Evolutionary conservation across 2,888 invertebrate species (phyloP).

Genomic region (Dioctria linearis): DNA sequence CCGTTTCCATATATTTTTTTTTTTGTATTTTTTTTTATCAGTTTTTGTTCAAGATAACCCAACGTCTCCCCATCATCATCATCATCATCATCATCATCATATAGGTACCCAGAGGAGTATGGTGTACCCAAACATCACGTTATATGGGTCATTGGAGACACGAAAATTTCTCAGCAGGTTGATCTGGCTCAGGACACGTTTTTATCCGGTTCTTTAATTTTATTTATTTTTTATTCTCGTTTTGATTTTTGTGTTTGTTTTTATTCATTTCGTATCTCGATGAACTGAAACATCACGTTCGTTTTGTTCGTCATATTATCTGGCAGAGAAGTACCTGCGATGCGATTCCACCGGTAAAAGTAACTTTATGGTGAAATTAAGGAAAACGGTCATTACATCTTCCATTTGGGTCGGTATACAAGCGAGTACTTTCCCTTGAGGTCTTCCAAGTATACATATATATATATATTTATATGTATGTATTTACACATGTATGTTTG

Average conservation of each 20-base stretch:
- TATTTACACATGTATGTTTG: no score
- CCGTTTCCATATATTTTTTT: conserved; percentile 29
- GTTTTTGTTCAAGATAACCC: not conserved
- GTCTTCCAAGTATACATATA: no score
- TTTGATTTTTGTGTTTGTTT: conserved; percentile 1
- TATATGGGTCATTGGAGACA: conserved; percentile 50
- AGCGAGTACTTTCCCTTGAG: no score
- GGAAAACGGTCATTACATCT: conserved; percentile 23
- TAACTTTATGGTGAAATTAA: conserved; percentile 19
- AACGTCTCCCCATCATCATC: not conserved
- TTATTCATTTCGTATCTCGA: not conserved
- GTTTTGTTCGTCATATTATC: no score
- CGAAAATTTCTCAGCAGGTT: conserved; percentile 52
- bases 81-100: no score
- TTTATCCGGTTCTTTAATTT: conserved; percentile 37
- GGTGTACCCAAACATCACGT: conserved; percentile 52
- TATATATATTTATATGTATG: no score
- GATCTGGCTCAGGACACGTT: conserved; percentile 38
- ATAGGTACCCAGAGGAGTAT: not conserved
- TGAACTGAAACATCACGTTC: not conserved
- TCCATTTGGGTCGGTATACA: no score
- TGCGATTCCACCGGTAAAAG: not conserved
- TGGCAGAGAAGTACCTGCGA: no score
- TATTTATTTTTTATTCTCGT: not conserved
- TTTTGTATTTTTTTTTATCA: not conserved